Conservation (phyloP, 2,797 vertebrate genomes). For the Phrynocephalus vlangalii region DNA sequence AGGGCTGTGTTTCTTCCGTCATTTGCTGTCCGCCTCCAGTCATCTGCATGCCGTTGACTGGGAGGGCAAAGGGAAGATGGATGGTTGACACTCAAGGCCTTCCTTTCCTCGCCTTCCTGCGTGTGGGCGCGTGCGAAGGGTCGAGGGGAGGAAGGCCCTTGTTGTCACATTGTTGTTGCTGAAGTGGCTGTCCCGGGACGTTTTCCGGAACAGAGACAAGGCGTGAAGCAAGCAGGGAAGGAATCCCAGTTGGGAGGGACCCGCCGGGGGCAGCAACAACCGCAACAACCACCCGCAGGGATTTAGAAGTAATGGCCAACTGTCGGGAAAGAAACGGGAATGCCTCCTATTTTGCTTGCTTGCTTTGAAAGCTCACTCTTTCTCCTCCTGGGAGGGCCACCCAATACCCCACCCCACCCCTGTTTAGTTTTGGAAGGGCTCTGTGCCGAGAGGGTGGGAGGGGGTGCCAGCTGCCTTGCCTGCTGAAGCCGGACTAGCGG, state of each 20-base stretch:
- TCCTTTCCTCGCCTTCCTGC: conserved; percentile 21
- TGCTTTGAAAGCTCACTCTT: too few relatives aligned
- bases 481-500: too few relatives aligned
- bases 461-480: too few relatives aligned
- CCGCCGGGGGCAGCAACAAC: too few relatives aligned
- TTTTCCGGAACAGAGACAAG: neutral
- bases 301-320: neutral
- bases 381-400: too few relatives aligned
- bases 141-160: neutral
- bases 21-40: neutral
- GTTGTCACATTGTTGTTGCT: neutral
- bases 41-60: neutral
- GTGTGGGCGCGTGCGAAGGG: neutral
- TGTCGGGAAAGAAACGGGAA: neutral
- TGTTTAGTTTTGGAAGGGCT: too few relatives aligned
- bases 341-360: too few relatives aligned
- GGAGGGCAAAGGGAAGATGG: neutral
- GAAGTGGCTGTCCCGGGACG: neutral
- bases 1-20: neutral
- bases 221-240: neutral
- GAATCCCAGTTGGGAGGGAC: neutral
- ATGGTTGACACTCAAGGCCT: neutral
- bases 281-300: too few relatives aligned
- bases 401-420: too few relatives aligned
- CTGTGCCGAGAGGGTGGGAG: neutral